These are phyloP conservation scores for Petrosia ficiformis DNA, from an alignment of 37 sponge, comb jelly and placozoan species.

Conservation along the genomic window DNA sequence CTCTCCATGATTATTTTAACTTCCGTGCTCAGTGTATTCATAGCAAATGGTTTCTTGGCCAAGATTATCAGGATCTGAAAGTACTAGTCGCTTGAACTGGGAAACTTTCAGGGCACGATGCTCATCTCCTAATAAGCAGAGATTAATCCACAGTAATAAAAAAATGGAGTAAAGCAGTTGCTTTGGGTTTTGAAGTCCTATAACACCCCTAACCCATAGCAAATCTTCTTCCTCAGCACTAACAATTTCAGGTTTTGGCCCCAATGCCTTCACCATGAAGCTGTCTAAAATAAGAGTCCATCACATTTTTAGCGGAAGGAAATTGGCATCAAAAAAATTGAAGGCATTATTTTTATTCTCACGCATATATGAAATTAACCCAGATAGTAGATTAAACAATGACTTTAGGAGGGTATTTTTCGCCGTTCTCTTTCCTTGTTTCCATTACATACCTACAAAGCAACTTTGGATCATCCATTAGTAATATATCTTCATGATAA, in stretches of 20 bases:
- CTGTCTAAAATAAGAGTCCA: constrained; percentile 13
- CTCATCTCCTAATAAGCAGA: constrained; percentile 17
- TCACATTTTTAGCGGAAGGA: not conserved
- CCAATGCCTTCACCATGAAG: constrained; percentile 29
- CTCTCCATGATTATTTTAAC: not conserved
- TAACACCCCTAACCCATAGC: constrained; percentile 25
- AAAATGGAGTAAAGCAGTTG: constrained; percentile 11
- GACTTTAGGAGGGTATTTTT: constrained; percentile 14
- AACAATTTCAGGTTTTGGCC: not conserved
- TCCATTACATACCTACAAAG: constrained; percentile 2
- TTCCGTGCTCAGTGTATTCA: not conserved
- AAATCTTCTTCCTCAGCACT: constrained; percentile 12
- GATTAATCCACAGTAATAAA: not conserved
- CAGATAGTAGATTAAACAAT: constrained; percentile 8
- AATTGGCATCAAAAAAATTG: constrained; percentile 6
- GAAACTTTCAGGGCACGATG: constrained; percentile 10
- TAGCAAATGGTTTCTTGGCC: not conserved
- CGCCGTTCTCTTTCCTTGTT: constrained; percentile 30
- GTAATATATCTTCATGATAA: not conserved
- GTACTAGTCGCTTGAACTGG: constrained; percentile 1
- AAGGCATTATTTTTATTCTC: constrained; percentile 20
- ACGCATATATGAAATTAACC: constrained; percentile 14
- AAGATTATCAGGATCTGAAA: not conserved
- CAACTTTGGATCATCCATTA: constrained; percentile 3
- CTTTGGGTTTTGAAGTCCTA: not conserved